Evolutionary conservation across 92 coral and sea anemone species (phyloP).

Genomic region (Zoanthus solanderi): DNA sequence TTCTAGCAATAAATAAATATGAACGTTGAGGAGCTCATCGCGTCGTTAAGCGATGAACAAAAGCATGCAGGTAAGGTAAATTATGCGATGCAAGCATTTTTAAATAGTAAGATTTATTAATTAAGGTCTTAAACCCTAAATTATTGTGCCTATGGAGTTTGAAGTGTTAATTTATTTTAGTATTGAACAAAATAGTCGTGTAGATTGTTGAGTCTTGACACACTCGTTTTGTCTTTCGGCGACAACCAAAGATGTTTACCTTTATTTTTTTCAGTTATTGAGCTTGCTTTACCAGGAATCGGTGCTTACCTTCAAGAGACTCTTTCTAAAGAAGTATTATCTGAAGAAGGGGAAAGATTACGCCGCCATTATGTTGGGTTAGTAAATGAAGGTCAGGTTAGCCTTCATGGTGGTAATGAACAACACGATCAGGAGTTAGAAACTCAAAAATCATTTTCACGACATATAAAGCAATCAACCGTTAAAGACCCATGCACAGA

Average conservation of each 20-base stretch:
- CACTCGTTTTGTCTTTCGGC: constrained; percentile 13
- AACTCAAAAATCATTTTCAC: background rate
- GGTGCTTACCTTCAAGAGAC: constrained; percentile 76
- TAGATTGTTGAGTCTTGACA: background rate
- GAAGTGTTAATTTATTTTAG: constrained; percentile 34
- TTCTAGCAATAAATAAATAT: constrained; percentile 22
- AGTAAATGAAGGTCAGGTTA: constrained; percentile 58
- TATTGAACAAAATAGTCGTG: constrained; percentile 23
- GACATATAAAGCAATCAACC: background rate
- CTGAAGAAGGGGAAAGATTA: constrained; percentile 78
- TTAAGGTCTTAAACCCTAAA: constrained; percentile 11
- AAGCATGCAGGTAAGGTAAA: constrained; percentile 58
- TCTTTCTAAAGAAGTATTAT: constrained; percentile 71
- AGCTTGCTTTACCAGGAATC: constrained; percentile 86
- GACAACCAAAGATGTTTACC: constrained; percentile 4
- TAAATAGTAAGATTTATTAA: background rate
- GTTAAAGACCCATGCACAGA: background rate
- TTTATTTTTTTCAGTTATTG: constrained; percentile 71
- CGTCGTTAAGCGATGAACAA: constrained; percentile 53
- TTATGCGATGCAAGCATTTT: background rate
- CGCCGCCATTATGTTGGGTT: constrained; percentile 72
- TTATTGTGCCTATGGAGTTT: constrained; percentile 31
- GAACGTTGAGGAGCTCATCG: constrained; percentile 62
- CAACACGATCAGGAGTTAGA: background rate
- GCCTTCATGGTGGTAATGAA: background rate